These are phyloP conservation scores for Atherinomorus stipes DNA, from an alignment of 2,113 vertebrate species.

Conservation along the genomic window DNA sequence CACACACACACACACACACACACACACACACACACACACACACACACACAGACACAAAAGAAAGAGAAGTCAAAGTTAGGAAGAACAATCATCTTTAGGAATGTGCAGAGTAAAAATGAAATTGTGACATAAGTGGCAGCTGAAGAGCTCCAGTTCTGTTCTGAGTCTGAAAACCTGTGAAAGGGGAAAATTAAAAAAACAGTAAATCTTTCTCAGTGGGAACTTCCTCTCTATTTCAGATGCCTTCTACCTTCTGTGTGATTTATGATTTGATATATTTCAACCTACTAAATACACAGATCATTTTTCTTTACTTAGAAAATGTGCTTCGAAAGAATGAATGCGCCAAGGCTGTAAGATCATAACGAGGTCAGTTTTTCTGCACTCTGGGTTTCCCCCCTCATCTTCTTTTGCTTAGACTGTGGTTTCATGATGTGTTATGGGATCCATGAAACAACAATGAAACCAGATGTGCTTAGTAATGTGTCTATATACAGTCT, in stretches of 20 bases:
- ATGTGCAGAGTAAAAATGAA: slow-evolving; percentile 56
- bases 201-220: slow-evolving; percentile 18
- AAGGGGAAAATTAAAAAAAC: not conserved
- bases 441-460: slow-evolving; percentile 76
- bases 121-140: slow-evolving; percentile 42
- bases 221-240: slow-evolving; percentile 37
- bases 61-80: slow-evolving; percentile 35
- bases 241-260: slow-evolving; percentile 15
- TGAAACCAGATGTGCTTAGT: slow-evolving; percentile 80
- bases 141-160: slow-evolving; percentile 32
- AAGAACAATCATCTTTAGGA: slow-evolving; percentile 63
- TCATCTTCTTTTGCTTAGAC: slow-evolving; percentile 73
- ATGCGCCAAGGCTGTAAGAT: slow-evolving; percentile 36
- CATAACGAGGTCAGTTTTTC: slow-evolving; percentile 56
- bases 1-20: slow-evolving; percentile 21
- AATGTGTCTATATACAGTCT: slow-evolving; percentile 64
- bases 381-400: slow-evolving; percentile 69
- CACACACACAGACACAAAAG: slow-evolving; percentile 12
- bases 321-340: slow-evolving; percentile 31
- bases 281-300: slow-evolving; percentile 32
- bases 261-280: slow-evolving; percentile 48
- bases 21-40: slow-evolving; percentile 21
- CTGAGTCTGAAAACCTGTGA: slow-evolving; percentile 21
- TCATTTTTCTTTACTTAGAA: slow-evolving; percentile 37
- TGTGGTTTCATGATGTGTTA: slow-evolving; percentile 77